Conservation (phyloP, 2,797 vertebrate species). For the Pseudopleuronectes americanus region DNA sequence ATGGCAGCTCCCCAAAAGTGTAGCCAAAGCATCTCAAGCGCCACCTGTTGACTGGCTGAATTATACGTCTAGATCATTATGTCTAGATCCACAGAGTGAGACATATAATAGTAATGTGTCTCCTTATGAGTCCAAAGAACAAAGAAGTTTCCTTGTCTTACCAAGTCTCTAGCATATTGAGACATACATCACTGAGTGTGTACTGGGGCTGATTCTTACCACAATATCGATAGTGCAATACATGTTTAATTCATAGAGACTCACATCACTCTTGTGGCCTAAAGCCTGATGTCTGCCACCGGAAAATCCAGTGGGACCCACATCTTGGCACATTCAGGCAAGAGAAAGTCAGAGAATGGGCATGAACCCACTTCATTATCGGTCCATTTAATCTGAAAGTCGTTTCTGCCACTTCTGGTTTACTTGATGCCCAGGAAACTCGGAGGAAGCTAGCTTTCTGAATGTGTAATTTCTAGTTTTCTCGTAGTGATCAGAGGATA, state of each 20-base stretch:
- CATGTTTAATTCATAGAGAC: constrained; percentile 29
- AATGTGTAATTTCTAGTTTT: not conserved
- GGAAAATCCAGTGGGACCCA: not conserved
- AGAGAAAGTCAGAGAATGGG: not conserved
- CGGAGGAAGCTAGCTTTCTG: not conserved
- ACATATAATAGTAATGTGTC: constrained; percentile 17
- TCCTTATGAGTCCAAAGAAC: not conserved
- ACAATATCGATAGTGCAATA: not conserved
- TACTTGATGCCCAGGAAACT: not conserved
- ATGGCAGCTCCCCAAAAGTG: too few species aligned
- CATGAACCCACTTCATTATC: not conserved
- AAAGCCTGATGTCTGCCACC: not conserved
- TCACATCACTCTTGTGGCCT: constrained; percentile 1
- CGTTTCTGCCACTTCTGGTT: not conserved
- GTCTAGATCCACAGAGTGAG: too few species aligned
- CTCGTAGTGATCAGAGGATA: not conserved
- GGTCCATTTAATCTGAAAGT: not conserved
- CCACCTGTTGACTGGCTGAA: too few species aligned
- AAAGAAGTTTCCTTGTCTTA: too few species aligned
- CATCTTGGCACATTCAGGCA: not conserved
- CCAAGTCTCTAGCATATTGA: constrained; percentile 25
- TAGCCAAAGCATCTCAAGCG: too few species aligned
- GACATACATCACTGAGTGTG: constrained; percentile 27
- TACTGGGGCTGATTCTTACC: not conserved
- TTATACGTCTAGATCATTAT: too few species aligned